Evolutionary conservation across 2,113 vertebrate species (phyloP), one percentile per base, ranked within the genome.

Genomic region (mouse (Mus musculus)): DNA sequence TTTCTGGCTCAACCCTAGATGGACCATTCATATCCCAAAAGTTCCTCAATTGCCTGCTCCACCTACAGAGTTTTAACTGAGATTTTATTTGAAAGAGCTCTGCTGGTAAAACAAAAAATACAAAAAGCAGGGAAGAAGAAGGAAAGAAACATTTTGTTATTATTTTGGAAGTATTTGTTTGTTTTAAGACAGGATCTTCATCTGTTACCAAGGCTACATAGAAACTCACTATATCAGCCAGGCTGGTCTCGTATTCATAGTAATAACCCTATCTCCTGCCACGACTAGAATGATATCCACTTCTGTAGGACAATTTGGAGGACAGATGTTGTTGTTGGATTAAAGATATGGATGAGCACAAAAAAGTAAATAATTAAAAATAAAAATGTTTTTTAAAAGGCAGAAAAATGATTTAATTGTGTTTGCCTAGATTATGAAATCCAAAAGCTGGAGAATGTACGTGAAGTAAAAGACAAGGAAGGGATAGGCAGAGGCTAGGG

Each of bases 401-500:
- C 14, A 67, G 49, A 24, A 77, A 61, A 84, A 14, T 26, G 14
- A 7, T 77, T 77, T 87, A 20, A 16, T 17, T 89, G 54, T 75
- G 9, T 82, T 94, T 95, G 8, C 63, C 84, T 82, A 26, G 93
- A 33, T 91, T 46, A 54, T 94, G 16, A 96, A 95, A n/a, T 10
- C 17, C 17, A 67, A 86, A 67, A 30, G 39, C 63, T 49, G 33
- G 63, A 22, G 42, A 86, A 49, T 10, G 14, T 72, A 52, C 26
- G 19, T 73, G 49, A 90, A 7, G 24, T 69, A 6, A 5, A 89
- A 93, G 63, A 69, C 8, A 90, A 95, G 6, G 12, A 93, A 65
- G 80, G n/a, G 33, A 16, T 5, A 91, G 13, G 14, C 8, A 86
- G 46, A 96, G 78, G 19, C 46, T 0, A 72, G 4, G 3, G 13